These are phyloP conservation scores for Plotosus lineatus DNA, from an alignment of 2,113 vertebrate species.

Conservation along the genomic window DNA sequence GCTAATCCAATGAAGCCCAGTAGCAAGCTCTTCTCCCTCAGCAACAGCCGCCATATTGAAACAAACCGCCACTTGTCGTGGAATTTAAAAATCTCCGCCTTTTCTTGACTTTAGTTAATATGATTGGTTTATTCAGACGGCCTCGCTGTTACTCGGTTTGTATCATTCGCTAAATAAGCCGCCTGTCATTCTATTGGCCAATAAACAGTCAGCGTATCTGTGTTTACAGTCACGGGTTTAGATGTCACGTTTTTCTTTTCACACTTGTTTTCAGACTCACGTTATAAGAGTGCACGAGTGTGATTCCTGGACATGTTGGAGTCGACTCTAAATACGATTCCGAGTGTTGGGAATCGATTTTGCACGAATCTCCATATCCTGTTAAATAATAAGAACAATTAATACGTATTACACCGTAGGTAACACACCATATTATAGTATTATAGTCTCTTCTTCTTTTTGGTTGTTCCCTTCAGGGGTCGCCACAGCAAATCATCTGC, in stretches of 20 bases:
- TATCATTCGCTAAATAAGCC: constrained; percentile 20
- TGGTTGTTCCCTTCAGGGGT: too few relatives aligned
- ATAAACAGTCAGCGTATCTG: constrained; percentile 13
- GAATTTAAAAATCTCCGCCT: constrained; percentile 58
- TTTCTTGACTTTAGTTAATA: background rate
- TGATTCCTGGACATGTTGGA: background rate
- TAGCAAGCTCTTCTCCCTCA: constrained; percentile 47
- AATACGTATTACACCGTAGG: background rate
- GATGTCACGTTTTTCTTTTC: background rate
- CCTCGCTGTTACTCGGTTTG: fast-evolving
- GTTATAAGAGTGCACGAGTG: background rate
- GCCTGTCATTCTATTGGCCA: constrained; percentile 23
- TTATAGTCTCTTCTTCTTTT: too few relatives aligned
- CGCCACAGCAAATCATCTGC: too few relatives aligned
- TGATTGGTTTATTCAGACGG: constrained; percentile 54
- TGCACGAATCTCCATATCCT: too few relatives aligned
- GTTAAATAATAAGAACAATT: too few relatives aligned
- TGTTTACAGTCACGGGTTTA: constrained; percentile 17
- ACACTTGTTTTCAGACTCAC: background rate
- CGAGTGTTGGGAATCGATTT: background rate
- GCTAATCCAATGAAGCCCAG: constrained; percentile 72
- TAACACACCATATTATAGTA: too few relatives aligned
- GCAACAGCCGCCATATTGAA: constrained; percentile 90
- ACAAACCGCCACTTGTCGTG: constrained; percentile 84
- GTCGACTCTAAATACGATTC: background rate